phyloP scores from a whole-genome alignment of 2,888 invertebrate species.

The Oithona nana region DNA sequence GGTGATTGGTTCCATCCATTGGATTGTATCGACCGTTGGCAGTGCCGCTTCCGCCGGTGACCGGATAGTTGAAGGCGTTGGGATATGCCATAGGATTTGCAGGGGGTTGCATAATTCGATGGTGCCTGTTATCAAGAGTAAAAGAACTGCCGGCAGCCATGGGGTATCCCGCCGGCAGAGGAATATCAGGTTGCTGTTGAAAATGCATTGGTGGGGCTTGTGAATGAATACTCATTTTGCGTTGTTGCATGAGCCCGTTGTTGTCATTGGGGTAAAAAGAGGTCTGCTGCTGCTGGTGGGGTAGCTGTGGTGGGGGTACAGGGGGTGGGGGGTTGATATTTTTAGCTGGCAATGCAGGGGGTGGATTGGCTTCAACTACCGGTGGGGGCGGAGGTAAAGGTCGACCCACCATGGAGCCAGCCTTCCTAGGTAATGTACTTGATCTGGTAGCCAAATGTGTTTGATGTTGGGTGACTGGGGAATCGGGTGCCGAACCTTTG shows the following conservation, averaged over 20 bases:
- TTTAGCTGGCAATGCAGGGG: neutral
- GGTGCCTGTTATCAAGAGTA: neutral
- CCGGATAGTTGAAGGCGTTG: slow-evolving; percentile 5
- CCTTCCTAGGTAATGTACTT: slow-evolving; percentile 20
- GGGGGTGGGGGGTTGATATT: slow-evolving; percentile 4
- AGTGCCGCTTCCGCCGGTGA: neutral
- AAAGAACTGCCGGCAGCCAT: neutral
- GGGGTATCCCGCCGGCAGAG: neutral
- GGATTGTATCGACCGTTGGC: neutral
- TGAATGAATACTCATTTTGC: neutral
- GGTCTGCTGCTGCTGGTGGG: slow-evolving; percentile 7
- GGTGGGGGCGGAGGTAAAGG: slow-evolving; percentile 38
- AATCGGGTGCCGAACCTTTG: slow-evolving; percentile 20
- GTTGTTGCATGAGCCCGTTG: neutral
- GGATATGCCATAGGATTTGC: neutral
- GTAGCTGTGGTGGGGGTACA: neutral
- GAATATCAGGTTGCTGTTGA: neutral
- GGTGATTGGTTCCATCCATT: neutral
- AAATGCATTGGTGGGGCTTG: neutral
- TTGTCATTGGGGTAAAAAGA: neutral
- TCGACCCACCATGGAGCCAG: slow-evolving; percentile 28
- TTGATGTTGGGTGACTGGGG: slow-evolving; percentile 19
- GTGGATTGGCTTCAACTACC: slow-evolving; percentile 15
- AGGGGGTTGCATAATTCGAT: slow-evolving; percentile 15
- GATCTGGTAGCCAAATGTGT: slow-evolving; percentile 19